Evolutionary conservation across 53 echinoderm and acorn worm species (phyloP), one percentile per base, ranked within the genome.

Genomic region (Luidia sarsii): DNA sequence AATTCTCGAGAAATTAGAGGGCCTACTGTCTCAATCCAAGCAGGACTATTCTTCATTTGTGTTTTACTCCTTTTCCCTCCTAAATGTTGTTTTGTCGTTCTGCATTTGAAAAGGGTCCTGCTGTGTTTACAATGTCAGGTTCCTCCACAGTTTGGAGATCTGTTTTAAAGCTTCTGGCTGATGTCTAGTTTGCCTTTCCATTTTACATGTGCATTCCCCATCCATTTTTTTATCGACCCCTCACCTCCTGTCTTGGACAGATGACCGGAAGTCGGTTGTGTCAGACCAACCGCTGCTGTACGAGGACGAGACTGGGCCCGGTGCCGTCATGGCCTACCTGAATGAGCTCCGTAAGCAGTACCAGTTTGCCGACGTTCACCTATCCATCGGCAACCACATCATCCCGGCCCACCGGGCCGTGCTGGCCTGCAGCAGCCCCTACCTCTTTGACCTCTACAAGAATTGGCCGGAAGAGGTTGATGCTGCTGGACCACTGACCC

Each of bases 381-480:
- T 99, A 19, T 84, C 67, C 30, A 70, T 93, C 48, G 94, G 85
- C 18, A 91, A 88, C 56, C 99, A 94, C 64, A 89, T 87, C 62
- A 89, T 99, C 61, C 91, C 91, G 3, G 99, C 94, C 67, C 99
- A 99, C 43, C 88, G 89, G 38, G 94, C 99, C 61, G 84, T 99
- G 35, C 75, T 99, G 54, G 94, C 99, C 43, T 94, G 94, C 82
- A 79, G 87, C 33, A 99, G 99, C 62, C 90, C 94, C 0, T 94
- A 84, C 82, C 83, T 99, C 60, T 83, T 79, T 28, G 94, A 99
- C 4, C 72, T 60, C 39, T 63, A 89, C 48, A 82, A 82, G 39
- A n/a, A n/a, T n/a, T 77, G 43, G 24, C 51, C 85, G 55, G 60
- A 67, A 8, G 82, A 85, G 38, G 51, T 56, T 6, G 72, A 83